A percentile compares a stretch with the other conserved stretches of the same genome.
Evolutionary conservation across 1,140 invertebrate species (phyloP).

Genomic region (Chironomus tepperi): DNA sequence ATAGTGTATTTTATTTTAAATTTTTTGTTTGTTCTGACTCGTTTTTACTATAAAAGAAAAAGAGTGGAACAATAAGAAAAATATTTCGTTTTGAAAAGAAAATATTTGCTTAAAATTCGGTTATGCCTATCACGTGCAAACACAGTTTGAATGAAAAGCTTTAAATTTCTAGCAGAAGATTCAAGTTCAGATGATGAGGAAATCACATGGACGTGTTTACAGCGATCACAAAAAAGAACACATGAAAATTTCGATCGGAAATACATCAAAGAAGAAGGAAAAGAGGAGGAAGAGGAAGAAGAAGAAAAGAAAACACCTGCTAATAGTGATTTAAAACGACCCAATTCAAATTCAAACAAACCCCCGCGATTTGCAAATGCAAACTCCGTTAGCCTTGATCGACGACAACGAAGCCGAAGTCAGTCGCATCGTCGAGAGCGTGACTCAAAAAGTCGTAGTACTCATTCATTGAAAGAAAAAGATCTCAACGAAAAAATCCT

Average conservation of each 20-base stretch:
- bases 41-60: too few species aligned
- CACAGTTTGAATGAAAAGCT: neutral
- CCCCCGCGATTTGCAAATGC: neutral
- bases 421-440: slow-evolving; percentile 41
- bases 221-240: neutral
- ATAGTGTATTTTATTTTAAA: neutral
- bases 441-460: slow-evolving; percentile 48
- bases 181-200: slow-evolving; percentile 4
- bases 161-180: neutral
- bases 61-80: neutral
- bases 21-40: too few species aligned
- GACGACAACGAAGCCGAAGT: slow-evolving; percentile 39
- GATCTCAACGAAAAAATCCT: slow-evolving; percentile 38
- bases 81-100: neutral
- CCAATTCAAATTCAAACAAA: neutral
- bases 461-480: slow-evolving; percentile 43
- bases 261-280: neutral
- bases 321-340: neutral
- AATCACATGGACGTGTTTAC: slow-evolving; percentile 18
- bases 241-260: neutral
- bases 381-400: slow-evolving; percentile 44
- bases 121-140: too few species aligned
- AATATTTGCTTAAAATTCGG: too few species aligned
- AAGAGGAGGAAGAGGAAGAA: neutral
- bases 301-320: neutral